A percentile compares a stretch with the other conserved stretches of the same genome.
Conservation (phyloP, 2,888 invertebrate species). For the Amblyjoppa proteus region DNA sequence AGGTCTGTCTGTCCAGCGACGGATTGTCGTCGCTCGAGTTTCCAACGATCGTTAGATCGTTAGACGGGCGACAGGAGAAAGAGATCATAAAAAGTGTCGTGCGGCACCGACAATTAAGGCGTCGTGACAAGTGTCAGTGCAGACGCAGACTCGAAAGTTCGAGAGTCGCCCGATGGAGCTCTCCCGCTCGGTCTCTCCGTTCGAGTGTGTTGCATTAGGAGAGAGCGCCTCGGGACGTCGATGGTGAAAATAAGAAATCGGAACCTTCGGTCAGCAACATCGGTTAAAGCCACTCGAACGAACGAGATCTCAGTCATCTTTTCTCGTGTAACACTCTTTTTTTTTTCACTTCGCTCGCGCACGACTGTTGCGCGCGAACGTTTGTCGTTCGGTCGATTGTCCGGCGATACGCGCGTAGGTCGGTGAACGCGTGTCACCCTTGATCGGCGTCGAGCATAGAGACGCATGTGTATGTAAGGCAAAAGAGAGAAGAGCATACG, state of each 20-base stretch:
- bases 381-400: slow-evolving; percentile 33
- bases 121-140: slow-evolving; percentile 34
- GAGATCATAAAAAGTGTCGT: slow-evolving; percentile 51
- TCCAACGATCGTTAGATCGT: slow-evolving; percentile 30
- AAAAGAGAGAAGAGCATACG: slow-evolving; percentile 64
- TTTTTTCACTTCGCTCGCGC: not conserved
- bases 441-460: not conserved
- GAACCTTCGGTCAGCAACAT: slow-evolving; percentile 58
- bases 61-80: slow-evolving; percentile 28
- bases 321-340: slow-evolving; percentile 20
- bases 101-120: slow-evolving; percentile 59
- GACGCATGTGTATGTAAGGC: slow-evolving; percentile 56
- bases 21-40: slow-evolving; percentile 26
- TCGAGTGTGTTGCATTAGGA: slow-evolving; percentile 61
- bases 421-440: slow-evolving; percentile 61
- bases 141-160: slow-evolving; percentile 57
- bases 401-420: slow-evolving; percentile 35
- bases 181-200: slow-evolving; percentile 34
- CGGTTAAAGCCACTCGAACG: slow-evolving; percentile 25
- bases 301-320: slow-evolving; percentile 52
- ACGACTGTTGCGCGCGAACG: not conserved
- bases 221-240: slow-evolving; percentile 57
- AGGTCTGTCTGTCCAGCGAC: slow-evolving; percentile 2
- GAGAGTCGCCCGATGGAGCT: slow-evolving; percentile 37
- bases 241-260: slow-evolving; percentile 65